Evolutionary conservation across 2,113 vertebrate species (phyloP).

Genomic region (Triplophysa rosa): DNA sequence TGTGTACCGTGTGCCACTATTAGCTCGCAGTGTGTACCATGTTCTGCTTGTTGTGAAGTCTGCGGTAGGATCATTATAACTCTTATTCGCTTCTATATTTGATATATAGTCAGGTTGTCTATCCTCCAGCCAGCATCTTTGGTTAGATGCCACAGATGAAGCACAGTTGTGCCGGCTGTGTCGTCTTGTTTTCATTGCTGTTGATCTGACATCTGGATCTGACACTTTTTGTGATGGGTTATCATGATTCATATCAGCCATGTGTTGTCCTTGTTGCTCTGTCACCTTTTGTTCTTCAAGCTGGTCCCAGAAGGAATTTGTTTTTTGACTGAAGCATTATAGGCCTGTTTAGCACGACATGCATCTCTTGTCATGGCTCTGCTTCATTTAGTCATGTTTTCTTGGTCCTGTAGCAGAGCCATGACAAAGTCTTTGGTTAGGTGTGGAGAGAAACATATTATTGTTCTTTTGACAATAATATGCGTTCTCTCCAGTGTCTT

Average conservation of each 20-base stretch:
- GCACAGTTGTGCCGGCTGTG: not conserved
- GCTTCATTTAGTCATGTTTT: too few species aligned
- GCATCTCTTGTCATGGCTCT: too few species aligned
- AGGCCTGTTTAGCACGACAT: not conserved
- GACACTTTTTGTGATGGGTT: constrained; percentile 7
- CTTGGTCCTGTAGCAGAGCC: too few species aligned
- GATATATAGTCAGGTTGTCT: not conserved
- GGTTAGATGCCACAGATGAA: constrained; percentile 20
- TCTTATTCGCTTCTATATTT: constrained; percentile 3
- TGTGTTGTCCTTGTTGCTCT: constrained; percentile 24
- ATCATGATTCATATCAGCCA: constrained; percentile 9
- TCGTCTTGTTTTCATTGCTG: not conserved
- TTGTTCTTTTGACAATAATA: too few species aligned
- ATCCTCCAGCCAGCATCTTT: constrained; percentile 14
- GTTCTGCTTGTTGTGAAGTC: constrained; percentile 4
- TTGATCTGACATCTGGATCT: constrained; percentile 20
- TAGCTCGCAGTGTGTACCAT: not conserved
- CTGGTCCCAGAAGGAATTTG: not conserved
- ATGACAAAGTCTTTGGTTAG: too few species aligned
- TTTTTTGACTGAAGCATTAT: not conserved
- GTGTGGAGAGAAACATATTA: too few species aligned
- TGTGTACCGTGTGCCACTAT: constrained; percentile 20
- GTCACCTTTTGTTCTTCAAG: constrained; percentile 7
- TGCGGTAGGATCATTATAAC: constrained; percentile 4
- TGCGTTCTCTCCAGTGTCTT: too few species aligned